Base-by-base conservation (phyloP, 2,888 invertebrate genomes). In the Aspidapion aeneum region DNA sequence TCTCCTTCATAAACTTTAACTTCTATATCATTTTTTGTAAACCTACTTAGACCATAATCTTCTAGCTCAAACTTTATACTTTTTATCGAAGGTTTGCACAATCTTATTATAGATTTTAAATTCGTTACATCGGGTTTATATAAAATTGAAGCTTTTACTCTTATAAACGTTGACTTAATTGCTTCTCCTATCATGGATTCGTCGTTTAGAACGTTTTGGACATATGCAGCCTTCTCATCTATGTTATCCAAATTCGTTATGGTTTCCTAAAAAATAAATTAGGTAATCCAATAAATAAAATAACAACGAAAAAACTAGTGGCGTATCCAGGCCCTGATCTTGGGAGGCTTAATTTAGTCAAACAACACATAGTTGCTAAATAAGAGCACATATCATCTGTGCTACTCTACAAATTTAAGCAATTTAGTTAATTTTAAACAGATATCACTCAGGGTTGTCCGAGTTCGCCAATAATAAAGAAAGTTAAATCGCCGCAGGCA, bases 1-100 rank as follows among this genome's bases (percentile, higher is more conserved):
- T 89, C 88, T 9, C 91, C 92, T 72, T 90, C 89, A n/a, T 90
- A 80, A 56, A 82, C 84, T 70, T 86, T 84, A 0, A 90, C 80
- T 0, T 83, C 82, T 0, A 90, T 83, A 1, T 81, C 81, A 0
- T 82, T 81, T 21, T 83, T 82, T 0, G 87, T 87, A 20, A 83
- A 75, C 75, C 84, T 82, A 0, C 85, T 83, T 0, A 91, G 75
- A 18, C 86, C 87, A 71, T 91, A 91, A 73, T 90, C 89, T 35
- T 87, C 86, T 58, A 85, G 69, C 81, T 69, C 56, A 22, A 63
- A 56, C 5, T 49, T 55, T 0, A 69, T n/a, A 5, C 62, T 66
- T 1, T 35, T 5, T 0, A 62, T 18, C 19, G 66, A 63, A 1
- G 74, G 69, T 63, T 71, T 72, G 59, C 62, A 70, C 0, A 74